Conservation (phyloP, 2,888 invertebrate genomes). For the Mactromeris polynyma region DNA sequence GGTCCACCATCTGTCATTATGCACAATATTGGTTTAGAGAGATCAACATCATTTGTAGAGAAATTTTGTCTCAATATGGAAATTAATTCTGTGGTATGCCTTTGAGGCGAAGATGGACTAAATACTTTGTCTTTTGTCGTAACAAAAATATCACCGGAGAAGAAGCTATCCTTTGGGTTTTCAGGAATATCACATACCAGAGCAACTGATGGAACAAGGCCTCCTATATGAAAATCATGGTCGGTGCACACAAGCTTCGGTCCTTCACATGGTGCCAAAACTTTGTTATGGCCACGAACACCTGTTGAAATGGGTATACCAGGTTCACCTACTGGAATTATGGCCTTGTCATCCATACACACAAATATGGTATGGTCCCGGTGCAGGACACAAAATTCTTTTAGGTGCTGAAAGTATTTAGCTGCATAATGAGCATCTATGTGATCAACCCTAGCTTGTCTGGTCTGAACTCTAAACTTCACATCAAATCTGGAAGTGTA, state of each 20-base stretch:
- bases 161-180: constrained; percentile 41
- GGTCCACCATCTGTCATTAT: constrained; percentile 48
- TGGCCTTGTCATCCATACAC: constrained; percentile 57
- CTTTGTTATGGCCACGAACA: constrained; percentile 27
- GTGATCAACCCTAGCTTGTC: neutral
- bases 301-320: constrained; percentile 37
- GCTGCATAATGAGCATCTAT: no score
- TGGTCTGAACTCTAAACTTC: constrained; percentile 36
- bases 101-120: constrained; percentile 43
- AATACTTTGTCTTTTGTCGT: constrained; percentile 61
- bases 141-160: constrained; percentile 43
- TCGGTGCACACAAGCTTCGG: neutral
- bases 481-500: constrained; percentile 48
- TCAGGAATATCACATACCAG: constrained; percentile 56
- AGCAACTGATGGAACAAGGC: constrained; percentile 25
- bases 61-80: neutral
- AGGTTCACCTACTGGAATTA: constrained; percentile 60
- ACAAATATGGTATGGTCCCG: constrained; percentile 2
- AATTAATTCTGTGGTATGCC: constrained; percentile 54
- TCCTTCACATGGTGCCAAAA: neutral
- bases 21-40: neutral
- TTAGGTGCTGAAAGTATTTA: no score
- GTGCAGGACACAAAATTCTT: no score
- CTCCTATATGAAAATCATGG: constrained; percentile 31
- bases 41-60: constrained; percentile 17